Percentiles rank a stretch among this genome's conserved stretches.
phyloP scores from a whole-genome alignment of 2,888 invertebrate genomes.

The Subacronicta megacephala region DNA sequence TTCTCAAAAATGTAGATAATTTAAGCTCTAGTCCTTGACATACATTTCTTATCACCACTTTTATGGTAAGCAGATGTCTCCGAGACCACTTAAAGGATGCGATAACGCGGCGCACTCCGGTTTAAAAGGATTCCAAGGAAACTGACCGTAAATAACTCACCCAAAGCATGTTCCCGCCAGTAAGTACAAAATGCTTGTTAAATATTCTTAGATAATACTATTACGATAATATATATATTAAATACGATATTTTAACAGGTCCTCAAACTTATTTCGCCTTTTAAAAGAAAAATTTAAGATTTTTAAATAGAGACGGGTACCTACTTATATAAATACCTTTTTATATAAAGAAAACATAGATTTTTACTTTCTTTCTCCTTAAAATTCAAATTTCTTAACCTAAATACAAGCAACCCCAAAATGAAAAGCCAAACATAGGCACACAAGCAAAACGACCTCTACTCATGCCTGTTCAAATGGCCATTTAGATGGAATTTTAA shows the following conservation, averaged over 20 bases:
- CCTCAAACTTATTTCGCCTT: too few relatives aligned
- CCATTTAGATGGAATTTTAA: constrained; percentile 74
- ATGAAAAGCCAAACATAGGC: constrained; percentile 25
- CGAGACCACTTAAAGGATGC: constrained; percentile 75
- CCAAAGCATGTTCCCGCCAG: constrained; percentile 30
- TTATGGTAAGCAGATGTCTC: constrained; percentile 79
- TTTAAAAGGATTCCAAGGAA: constrained; percentile 58
- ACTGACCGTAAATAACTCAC: constrained; percentile 39
- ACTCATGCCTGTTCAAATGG: constrained; percentile 36
- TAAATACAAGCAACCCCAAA: constrained; percentile 5
- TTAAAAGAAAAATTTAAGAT: too few relatives aligned
- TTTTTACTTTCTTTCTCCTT: too few relatives aligned
- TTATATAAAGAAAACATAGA: too few relatives aligned
- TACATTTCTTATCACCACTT: constrained; percentile 78
- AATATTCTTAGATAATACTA: not conserved
- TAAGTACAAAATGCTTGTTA: constrained; percentile 25
- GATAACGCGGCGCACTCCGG: constrained; percentile 66
- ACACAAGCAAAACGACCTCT: constrained; percentile 7
- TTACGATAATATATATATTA: too few relatives aligned
- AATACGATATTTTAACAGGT: not conserved
- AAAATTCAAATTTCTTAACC: not conserved
- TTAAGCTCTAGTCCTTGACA: constrained; percentile 63
- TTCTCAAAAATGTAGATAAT: constrained; percentile 60
- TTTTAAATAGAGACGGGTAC: too few relatives aligned
- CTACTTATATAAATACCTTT: too few relatives aligned